Evolutionary conservation across 2,113 vertebrate genomes (phyloP).

Genomic region (Lichenostomus cassidix): DNA sequence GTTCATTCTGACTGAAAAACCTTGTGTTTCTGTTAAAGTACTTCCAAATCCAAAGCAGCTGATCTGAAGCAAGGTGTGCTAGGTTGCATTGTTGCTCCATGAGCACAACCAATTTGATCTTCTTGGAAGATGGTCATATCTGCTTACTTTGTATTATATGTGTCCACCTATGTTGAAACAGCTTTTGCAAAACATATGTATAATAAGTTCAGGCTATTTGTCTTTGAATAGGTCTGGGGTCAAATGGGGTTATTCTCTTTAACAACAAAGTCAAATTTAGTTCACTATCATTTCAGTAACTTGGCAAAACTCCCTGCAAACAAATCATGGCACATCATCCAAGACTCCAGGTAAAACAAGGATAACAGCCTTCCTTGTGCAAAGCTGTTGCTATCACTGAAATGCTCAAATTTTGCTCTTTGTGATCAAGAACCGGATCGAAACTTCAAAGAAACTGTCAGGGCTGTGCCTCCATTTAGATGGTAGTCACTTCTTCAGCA

Average conservation of each 20-base stretch:
- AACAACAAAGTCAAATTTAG: neutral
- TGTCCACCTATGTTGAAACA: neutral
- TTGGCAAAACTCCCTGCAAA: neutral
- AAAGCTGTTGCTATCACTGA: neutral
- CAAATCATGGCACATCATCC: neutral
- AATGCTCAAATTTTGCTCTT: neutral
- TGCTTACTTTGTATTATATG: neutral
- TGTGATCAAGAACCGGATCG: neutral
- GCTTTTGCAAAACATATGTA: neutral
- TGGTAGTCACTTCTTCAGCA: neutral
- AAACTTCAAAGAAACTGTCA: neutral
- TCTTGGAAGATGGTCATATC: neutral
- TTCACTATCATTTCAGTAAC: neutral
- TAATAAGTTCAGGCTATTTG: neutral
- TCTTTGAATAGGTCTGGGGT: neutral
- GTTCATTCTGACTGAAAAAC: neutral
- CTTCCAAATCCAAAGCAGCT: neutral
- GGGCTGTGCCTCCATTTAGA: neutral
- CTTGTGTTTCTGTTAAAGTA: neutral
- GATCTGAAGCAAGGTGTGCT: neutral
- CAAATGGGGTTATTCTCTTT: neutral
- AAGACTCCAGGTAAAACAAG: neutral
- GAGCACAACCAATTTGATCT: neutral
- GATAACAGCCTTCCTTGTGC: neutral
- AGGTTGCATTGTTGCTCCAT: neutral